Conservation (phyloP, 2,797 vertebrate species). For the Sternotherus odoratus region DNA sequence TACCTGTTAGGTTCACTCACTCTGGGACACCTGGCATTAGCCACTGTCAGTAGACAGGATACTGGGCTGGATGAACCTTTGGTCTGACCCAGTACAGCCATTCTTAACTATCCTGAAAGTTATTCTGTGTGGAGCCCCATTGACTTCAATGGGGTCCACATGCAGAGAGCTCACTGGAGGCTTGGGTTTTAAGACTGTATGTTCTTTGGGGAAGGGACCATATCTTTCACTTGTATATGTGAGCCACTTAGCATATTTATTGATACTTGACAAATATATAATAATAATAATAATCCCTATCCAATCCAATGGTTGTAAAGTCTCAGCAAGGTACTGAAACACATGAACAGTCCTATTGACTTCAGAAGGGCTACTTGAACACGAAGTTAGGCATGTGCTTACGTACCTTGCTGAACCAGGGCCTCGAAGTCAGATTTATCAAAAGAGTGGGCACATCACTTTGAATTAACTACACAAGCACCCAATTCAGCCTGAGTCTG, state of each 20-base stretch:
- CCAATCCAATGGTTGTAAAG: neutral
- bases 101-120: neutral
- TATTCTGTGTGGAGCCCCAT: neutral
- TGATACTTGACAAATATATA: neutral
- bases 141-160: neutral
- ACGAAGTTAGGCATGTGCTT: neutral
- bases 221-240: neutral
- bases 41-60: too few species aligned
- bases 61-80: too few species aligned
- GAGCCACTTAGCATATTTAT: rapidly evolving
- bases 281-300: neutral
- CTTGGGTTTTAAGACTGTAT: neutral
- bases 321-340: neutral
- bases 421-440: slow-evolving; percentile 13
- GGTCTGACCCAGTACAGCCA: too few species aligned
- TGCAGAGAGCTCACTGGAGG: neutral
- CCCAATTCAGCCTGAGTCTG: neutral
- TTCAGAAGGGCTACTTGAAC: neutral
- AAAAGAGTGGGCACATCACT: slow-evolving; percentile 8
- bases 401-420: neutral
- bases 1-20: too few species aligned
- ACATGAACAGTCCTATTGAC: neutral
- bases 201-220: neutral
- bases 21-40: too few species aligned
- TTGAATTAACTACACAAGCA: neutral